Evolutionary conservation across 2,797 vertebrate genomes (phyloP).

Genomic region (Bufotes viridis): DNA sequence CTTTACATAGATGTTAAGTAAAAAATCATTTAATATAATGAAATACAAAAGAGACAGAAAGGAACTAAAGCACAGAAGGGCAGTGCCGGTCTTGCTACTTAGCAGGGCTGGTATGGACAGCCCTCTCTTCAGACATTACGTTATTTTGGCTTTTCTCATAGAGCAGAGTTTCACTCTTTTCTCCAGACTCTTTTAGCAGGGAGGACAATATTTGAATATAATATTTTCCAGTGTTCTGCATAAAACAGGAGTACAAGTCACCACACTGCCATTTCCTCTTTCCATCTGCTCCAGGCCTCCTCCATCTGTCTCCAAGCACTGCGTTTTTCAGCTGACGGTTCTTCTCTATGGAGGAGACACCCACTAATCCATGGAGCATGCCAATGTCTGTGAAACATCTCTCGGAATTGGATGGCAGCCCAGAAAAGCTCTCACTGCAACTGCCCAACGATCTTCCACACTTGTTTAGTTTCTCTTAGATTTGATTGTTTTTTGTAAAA

Average conservation of each 20-base stretch:
- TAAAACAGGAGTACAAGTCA: slow-evolving; percentile 25
- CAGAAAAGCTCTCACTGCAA: background rate
- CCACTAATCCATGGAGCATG: slow-evolving; percentile 27
- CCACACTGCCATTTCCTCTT: slow-evolving; percentile 12
- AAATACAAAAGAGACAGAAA: background rate
- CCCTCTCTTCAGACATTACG: background rate
- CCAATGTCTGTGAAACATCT: slow-evolving; percentile 27
- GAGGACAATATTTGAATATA: slow-evolving; percentile 28
- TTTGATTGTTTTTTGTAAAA: too few species aligned
- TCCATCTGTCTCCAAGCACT: slow-evolving; percentile 44
- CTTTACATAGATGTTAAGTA: background rate
- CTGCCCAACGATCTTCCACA: background rate
- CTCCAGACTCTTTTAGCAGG: background rate
- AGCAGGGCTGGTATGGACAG: slow-evolving; percentile 7
- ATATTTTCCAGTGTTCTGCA: slow-evolving; percentile 36
- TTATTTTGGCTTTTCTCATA: slow-evolving; percentile 20
- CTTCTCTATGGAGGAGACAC: slow-evolving; percentile 47
- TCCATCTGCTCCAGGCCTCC: slow-evolving; percentile 39
- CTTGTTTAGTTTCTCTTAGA: too few species aligned
- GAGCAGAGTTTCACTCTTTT: background rate
- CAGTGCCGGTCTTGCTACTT: background rate
- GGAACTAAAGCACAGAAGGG: background rate
- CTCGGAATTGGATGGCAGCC: slow-evolving; percentile 24
- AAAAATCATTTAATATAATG: background rate
- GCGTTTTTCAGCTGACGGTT: slow-evolving; percentile 22